These are phyloP conservation scores for Ascaphus truei DNA, from an alignment of 2,113 vertebrate species.

Conservation along the genomic window DNA sequence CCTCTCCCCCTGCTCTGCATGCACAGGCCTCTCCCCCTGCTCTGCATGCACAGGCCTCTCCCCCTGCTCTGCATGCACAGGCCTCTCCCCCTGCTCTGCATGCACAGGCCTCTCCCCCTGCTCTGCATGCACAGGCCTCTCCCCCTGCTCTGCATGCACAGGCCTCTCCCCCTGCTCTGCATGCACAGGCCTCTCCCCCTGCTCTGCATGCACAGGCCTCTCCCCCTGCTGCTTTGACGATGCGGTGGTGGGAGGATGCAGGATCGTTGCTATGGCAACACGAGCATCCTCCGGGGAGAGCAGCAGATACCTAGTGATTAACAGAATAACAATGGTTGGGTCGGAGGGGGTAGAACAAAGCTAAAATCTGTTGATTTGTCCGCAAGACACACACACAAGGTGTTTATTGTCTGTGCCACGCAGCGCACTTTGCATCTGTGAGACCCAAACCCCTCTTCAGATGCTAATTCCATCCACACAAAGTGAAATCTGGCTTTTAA, in stretches of 20 bases:
- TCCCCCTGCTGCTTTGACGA: slow-evolving; percentile 1
- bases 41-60: no score
- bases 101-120: no score
- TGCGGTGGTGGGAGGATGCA: slow-evolving; percentile 24
- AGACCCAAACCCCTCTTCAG: slow-evolving; percentile 4
- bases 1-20: no score
- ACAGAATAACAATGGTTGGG: slow-evolving; percentile 33
- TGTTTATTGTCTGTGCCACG: slow-evolving; percentile 31
- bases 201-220: no score
- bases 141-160: no score
- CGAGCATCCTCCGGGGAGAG: no score
- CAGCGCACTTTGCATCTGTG: slow-evolving; percentile 26
- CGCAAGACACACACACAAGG: slow-evolving; percentile 11
- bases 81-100: no score
- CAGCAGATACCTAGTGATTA: slow-evolving; percentile 19
- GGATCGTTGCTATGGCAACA: slow-evolving; percentile 29
- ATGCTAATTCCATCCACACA: slow-evolving; percentile 18
- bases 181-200: no score
- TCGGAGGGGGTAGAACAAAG: slow-evolving; percentile 20
- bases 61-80: no score
- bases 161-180: no score
- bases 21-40: no score
- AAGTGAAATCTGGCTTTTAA: not conserved
- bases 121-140: no score
- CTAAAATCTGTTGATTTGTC: slow-evolving; percentile 19